Evolutionary conservation across 2,113 vertebrate species (phyloP).

Genomic region (Coptodon bakossiorum): DNA sequence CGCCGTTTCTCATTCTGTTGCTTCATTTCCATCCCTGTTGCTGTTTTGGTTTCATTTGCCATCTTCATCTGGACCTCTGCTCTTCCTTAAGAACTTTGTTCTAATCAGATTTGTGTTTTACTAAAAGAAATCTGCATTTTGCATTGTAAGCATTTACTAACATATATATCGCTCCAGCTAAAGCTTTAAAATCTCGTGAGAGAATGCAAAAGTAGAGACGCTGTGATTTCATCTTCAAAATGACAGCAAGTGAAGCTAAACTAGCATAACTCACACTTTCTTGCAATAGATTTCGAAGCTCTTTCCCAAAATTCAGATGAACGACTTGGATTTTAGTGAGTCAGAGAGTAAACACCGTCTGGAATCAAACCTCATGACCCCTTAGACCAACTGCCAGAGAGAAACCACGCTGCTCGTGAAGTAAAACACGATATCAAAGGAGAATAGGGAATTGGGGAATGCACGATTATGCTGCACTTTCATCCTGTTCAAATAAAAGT

Average conservation of each 20-base stretch:
- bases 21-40: not conserved
- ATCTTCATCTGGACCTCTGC: not conserved
- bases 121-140: not conserved
- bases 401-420: not conserved
- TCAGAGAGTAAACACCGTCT: fast-evolving
- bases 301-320: not conserved
- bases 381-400: not conserved
- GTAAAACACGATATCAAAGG: fast-evolving
- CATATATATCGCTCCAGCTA: not conserved
- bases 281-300: not conserved
- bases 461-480: not conserved
- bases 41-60: not conserved
- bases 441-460: not conserved
- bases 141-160: fast-evolving
- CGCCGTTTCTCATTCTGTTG: not conserved
- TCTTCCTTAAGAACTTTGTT: not conserved
- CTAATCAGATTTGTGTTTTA: not conserved
- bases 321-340: not conserved
- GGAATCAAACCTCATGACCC: not conserved
- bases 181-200: not conserved
- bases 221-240: not conserved
- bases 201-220: fast-evolving
- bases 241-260: not conserved
- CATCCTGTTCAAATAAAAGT: not conserved
- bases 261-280: no score